A percentile compares a stretch with the other conserved stretches of the same genome.
Conservation (phyloP, 1,140 invertebrate species). For the Bombus consobrinus region DNA sequence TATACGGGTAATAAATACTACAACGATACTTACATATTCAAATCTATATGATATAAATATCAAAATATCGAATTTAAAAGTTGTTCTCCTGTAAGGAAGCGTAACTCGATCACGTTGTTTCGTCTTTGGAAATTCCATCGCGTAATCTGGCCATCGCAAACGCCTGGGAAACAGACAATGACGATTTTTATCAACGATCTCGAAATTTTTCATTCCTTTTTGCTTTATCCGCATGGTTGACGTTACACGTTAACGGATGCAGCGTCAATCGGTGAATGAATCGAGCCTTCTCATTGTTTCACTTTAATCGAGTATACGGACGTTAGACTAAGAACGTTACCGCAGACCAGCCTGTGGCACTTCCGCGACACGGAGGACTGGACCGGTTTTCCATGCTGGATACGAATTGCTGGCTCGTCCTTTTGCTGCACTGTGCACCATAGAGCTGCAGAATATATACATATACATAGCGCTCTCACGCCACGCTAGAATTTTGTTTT, state of each 20-base stretch:
- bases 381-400: constrained; percentile 64
- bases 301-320: constrained; percentile 57
- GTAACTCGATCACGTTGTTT: too few species aligned
- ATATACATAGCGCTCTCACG: constrained; percentile 11
- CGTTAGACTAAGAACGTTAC: constrained; percentile 55
- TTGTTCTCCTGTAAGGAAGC: too few species aligned
- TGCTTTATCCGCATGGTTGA: neutral
- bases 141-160: too few species aligned
- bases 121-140: too few species aligned
- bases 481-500: constrained; percentile 15
- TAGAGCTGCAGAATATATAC: neutral
- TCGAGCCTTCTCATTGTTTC: constrained; percentile 52
- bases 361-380: constrained; percentile 60
- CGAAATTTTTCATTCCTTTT: neutral
- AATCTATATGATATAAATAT: too few species aligned
- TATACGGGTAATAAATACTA: too few species aligned
- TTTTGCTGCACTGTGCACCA: constrained; percentile 45
- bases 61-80: too few species aligned
- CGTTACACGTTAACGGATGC: constrained; percentile 5
- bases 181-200: neutral
- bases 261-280: constrained; percentile 60
- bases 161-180: neutral
- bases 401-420: constrained; percentile 63
- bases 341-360: constrained; percentile 42
- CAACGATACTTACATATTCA: too few species aligned